phyloP scores from a whole-genome alignment of 2,888 invertebrate genomes.

The Campoplex capitator region DNA sequence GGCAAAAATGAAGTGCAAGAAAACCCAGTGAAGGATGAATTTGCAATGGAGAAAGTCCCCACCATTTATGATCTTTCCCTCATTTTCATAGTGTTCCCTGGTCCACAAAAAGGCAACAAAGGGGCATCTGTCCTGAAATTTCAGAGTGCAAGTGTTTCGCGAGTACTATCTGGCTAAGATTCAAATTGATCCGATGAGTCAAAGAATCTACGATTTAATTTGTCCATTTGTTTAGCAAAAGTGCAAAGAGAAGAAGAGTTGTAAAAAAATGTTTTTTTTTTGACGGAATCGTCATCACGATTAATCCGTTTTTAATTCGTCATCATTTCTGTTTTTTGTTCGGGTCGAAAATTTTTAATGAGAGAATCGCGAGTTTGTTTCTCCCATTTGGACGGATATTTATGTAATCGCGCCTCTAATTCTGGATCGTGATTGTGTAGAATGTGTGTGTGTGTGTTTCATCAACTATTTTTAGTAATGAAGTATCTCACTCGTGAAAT shows the following conservation, averaged over 20 bases:
- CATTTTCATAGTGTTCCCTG: neutral
- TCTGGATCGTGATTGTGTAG: conserved; percentile 13
- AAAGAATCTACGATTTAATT: neutral
- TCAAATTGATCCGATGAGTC: neutral
- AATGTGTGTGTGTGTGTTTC: neutral
- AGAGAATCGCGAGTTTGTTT: conserved; percentile 32
- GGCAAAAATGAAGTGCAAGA: conserved; percentile 9
- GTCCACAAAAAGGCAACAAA: neutral
- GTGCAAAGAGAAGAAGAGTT: neutral
- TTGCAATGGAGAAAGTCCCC: conserved; percentile 21
- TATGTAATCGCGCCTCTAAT: conserved; percentile 55
- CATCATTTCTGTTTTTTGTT: conserved; percentile 9
- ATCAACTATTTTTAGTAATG: neutral
- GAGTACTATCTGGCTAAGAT: neutral
- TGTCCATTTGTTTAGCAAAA: neutral
- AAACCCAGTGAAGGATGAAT: conserved; percentile 37
- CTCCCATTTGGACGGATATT: conserved; percentile 68
- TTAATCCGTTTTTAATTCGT: neutral
- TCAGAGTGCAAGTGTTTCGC: neutral
- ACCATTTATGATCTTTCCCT: neutral
- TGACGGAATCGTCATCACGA: neutral
- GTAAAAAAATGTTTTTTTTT: neutral
- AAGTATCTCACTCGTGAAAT: conserved; percentile 21
- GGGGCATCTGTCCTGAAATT: conserved; percentile 2
- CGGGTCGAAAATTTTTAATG: neutral